Conservation (phyloP, 1,140 invertebrate species). For the Trachymyrmex cornetzi region DNA sequence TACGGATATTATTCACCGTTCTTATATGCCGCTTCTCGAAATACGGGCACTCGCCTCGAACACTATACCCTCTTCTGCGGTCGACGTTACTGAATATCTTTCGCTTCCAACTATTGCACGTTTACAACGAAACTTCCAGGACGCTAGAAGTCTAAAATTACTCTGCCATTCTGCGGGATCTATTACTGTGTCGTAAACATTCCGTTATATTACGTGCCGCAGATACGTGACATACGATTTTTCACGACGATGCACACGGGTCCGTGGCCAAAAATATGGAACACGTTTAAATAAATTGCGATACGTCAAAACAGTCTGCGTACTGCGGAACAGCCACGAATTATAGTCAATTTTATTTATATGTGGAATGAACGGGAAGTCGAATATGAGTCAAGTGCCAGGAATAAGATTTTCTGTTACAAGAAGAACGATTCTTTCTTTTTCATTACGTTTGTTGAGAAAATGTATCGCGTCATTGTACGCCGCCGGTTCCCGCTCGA, state of each 20-base stretch:
- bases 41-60: slow-evolving; percentile 38
- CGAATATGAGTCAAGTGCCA: not conserved
- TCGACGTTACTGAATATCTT: slow-evolving; percentile 51
- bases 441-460: not conserved
- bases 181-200: slow-evolving; percentile 49
- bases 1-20: slow-evolving; percentile 48
- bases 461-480: slow-evolving; percentile 10
- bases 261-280: slow-evolving; percentile 10
- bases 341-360: slow-evolving; percentile 35
- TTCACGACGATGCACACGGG: slow-evolving; percentile 23
- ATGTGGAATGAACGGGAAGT: not conserved
- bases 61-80: slow-evolving; percentile 36
- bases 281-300: slow-evolving; percentile 26
- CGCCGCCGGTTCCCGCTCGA: slow-evolving; percentile 29
- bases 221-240: slow-evolving; percentile 23
- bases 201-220: slow-evolving; percentile 29
- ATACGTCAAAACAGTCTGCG: slow-evolving; percentile 31
- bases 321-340: not conserved
- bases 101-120: slow-evolving; percentile 25
- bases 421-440: not conserved
- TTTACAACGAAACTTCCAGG: slow-evolving; percentile 31
- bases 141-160: slow-evolving; percentile 46
- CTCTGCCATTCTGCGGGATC: slow-evolving; percentile 31
- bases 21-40: slow-evolving; percentile 29
- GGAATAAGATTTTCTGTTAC: not conserved